Evolutionary conservation across 53 echinoderm and acorn worm species (phyloP).

Genomic region (Astropecten irregularis): DNA sequence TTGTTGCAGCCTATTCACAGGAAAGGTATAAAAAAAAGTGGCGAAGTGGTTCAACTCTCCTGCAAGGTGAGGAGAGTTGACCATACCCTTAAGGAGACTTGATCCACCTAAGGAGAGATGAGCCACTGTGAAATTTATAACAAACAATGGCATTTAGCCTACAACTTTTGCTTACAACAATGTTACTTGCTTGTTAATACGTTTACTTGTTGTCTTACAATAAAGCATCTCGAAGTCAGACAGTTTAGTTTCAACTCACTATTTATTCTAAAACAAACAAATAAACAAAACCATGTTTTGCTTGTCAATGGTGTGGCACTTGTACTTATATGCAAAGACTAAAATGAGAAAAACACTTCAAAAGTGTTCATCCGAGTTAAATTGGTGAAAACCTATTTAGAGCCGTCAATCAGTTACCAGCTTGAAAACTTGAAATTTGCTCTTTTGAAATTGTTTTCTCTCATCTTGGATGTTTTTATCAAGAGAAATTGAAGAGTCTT

Average conservation of each 20-base stretch:
- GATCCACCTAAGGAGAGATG: slow-evolving; percentile 51
- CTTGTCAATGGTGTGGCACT: slow-evolving; percentile 31
- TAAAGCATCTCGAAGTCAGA: slow-evolving; percentile 12
- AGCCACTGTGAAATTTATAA: slow-evolving; percentile 31
- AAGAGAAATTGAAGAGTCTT: neutral
- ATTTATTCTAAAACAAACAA: slow-evolving; percentile 2
- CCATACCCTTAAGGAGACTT: slow-evolving; percentile 59
- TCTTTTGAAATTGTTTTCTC: slow-evolving; percentile 6
- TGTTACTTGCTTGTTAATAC: slow-evolving; percentile 3
- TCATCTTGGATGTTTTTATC: slow-evolving; percentile 7
- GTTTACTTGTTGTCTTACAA: slow-evolving; percentile 13
- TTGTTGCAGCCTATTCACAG: slow-evolving; percentile 15
- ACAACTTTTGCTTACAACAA: slow-evolving; percentile 12
- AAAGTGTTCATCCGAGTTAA: slow-evolving; percentile 11
- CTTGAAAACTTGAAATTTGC: slow-evolving; percentile 1
- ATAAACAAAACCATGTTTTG: slow-evolving; percentile 32
- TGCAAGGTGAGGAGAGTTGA: slow-evolving; percentile 60
- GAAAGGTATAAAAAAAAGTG: slow-evolving; percentile 12
- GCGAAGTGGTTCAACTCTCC: slow-evolving; percentile 62
- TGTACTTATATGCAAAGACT: slow-evolving; percentile 30
- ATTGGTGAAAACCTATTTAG: neutral
- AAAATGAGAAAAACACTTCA: neutral
- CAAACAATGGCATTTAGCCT: slow-evolving; percentile 1
- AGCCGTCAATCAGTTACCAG: slow-evolving; percentile 8
- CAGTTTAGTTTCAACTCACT: slow-evolving; percentile 11